Evolutionary conservation across 2,888 invertebrate genomes (phyloP).

Genomic region (Marronus borbonicus): DNA sequence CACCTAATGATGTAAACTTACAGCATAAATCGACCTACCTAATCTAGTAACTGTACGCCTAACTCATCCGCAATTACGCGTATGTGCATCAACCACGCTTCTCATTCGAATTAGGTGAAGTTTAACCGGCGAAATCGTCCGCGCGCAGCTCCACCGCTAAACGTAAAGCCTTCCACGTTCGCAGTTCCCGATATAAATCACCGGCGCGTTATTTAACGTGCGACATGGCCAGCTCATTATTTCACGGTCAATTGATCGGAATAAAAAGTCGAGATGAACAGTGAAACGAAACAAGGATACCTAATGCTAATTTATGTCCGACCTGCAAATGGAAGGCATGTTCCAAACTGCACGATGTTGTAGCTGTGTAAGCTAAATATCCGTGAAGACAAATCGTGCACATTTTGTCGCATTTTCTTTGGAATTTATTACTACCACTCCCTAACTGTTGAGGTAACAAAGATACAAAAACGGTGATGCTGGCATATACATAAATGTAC

Average conservation of each 20-base stretch:
- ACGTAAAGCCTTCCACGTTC: slow-evolving; percentile 1
- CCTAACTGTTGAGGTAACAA: too few relatives aligned
- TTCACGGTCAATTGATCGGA: slow-evolving; percentile 15
- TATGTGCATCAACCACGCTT: neutral
- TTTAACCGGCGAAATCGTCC: slow-evolving; percentile 24
- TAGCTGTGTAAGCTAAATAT: too few relatives aligned
- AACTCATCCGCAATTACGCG: neutral
- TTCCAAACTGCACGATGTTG: neutral
- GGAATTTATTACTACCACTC: neutral
- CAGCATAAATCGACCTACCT: neutral
- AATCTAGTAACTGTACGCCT: slow-evolving; percentile 1
- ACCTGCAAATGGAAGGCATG: neutral
- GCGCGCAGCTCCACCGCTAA: slow-evolving; percentile 1
- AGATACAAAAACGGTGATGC: too few relatives aligned
- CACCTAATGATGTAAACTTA: too few relatives aligned
- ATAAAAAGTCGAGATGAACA: slow-evolving; percentile 11
- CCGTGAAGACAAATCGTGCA: too few relatives aligned
- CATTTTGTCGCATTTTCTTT: too few relatives aligned
- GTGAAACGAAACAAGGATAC: slow-evolving; percentile 10
- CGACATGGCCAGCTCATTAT: slow-evolving; percentile 11
- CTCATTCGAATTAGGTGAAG: slow-evolving; percentile 2
- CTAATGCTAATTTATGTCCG: neutral
- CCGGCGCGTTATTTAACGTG: neutral
- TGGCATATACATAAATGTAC: too few relatives aligned
- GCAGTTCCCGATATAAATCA: slow-evolving; percentile 2